Evolutionary conservation across 2,888 invertebrate species (phyloP).

Genomic region (Idaea biselata): DNA sequence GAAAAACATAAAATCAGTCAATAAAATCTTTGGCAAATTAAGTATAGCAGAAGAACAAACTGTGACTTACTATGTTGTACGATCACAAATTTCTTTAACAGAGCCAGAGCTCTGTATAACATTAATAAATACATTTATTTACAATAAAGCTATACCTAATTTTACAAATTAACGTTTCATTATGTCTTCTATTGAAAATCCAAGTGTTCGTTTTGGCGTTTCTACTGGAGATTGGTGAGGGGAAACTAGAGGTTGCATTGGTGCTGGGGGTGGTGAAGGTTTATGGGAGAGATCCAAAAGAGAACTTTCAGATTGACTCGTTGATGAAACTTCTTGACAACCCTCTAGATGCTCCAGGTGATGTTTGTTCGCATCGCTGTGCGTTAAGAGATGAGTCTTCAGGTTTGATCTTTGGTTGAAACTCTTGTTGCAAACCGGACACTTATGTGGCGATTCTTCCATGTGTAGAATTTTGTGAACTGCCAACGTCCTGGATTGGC

Average conservation of each 20-base stretch:
- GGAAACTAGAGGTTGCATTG: conserved; percentile 48
- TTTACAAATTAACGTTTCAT: conserved; percentile 86
- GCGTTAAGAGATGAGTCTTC: conserved; percentile 93
- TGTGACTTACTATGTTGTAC: conserved; percentile 21
- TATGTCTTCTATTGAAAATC: conserved; percentile 93
- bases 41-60: conserved; percentile 20
- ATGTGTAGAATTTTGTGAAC: conserved; percentile 97
- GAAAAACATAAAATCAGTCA: conserved; percentile 27
- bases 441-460: conserved; percentile 96
- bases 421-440: conserved; percentile 91
- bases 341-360: conserved; percentile 74
- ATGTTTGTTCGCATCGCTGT: conserved; percentile 84
- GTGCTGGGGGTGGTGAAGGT: conserved; percentile 54
- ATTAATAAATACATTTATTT: conserved; percentile 34
- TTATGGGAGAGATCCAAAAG: conserved; percentile 81
- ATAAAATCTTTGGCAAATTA: conserved; percentile 32
- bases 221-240: conserved; percentile 65
- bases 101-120: conserved; percentile 25
- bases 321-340: conserved; percentile 76
- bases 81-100: conserved; percentile 19
- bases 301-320: conserved; percentile 72
- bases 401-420: conserved; percentile 96
- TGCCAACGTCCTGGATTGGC: conserved; percentile 96
- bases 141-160: conserved; percentile 24
- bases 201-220: conserved; percentile 77